A percentile compares a stretch with the other conserved stretches of the same genome.
phyloP scores from a whole-genome alignment of 1,140 invertebrate genomes.

The Drosophila parabipectinata region DNA sequence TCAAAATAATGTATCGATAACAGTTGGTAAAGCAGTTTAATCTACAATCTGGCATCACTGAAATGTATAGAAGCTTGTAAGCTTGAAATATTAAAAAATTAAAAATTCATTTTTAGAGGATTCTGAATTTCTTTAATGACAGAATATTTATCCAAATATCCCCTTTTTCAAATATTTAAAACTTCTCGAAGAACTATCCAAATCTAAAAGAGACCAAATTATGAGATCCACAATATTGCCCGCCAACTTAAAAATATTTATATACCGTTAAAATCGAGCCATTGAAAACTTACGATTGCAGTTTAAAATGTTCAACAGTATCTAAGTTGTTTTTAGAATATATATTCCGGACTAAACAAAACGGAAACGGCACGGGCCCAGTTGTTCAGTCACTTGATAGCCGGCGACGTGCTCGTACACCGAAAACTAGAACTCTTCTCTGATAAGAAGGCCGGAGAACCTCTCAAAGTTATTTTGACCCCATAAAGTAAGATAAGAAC shows the following conservation, averaged over 20 bases:
- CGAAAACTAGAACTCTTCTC: constrained; percentile 37
- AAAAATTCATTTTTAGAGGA: neutral
- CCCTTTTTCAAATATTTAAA: too few species aligned
- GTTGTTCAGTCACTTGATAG: constrained; percentile 57
- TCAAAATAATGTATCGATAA: too few species aligned
- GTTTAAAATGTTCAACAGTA: constrained; percentile 17
- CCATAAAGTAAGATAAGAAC: constrained; percentile 48
- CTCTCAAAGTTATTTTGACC: constrained; percentile 48
- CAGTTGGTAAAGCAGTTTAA: neutral
- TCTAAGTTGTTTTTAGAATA: neutral
- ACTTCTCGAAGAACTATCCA: neutral
- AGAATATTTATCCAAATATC: neutral
- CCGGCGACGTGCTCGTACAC: constrained; percentile 53
- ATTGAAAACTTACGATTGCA: neutral
- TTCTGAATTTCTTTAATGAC: neutral
- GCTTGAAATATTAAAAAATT: neutral
- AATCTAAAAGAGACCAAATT: too few species aligned
- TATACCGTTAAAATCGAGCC: neutral
- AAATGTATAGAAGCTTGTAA: neutral
- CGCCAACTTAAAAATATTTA: neutral
- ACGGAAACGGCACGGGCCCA: constrained; percentile 51
- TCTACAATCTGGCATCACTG: neutral
- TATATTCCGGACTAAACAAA: constrained; percentile 52
- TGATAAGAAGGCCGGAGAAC: constrained; percentile 38
- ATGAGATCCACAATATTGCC: neutral